Conservation (phyloP, 1,140 invertebrate species). For the Tigriopus japonicus region DNA sequence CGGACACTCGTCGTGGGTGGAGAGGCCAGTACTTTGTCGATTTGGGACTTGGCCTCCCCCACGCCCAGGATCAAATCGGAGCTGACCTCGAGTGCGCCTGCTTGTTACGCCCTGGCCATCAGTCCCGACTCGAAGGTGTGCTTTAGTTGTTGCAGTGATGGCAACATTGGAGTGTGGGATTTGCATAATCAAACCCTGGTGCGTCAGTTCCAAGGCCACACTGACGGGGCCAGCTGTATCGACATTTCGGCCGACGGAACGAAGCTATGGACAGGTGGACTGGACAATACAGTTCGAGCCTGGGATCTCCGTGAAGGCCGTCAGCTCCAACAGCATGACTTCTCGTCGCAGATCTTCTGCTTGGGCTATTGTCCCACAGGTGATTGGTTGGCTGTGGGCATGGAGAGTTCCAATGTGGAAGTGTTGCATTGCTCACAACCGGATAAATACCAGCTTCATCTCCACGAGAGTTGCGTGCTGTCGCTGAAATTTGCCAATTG, state of each 20-base stretch:
- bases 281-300: slow-evolving; percentile 88
- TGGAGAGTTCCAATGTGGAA: slow-evolving; percentile 95
- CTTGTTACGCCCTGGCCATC: slow-evolving; percentile 91
- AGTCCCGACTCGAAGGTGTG: slow-evolving; percentile 90
- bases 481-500: slow-evolving; percentile 88
- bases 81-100: slow-evolving; percentile 80
- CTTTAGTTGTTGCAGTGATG: slow-evolving; percentile 88
- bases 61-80: slow-evolving; percentile 44
- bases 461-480: slow-evolving; percentile 96
- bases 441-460: slow-evolving; percentile 90
- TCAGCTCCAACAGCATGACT: slow-evolving; percentile 86
- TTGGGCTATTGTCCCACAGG: slow-evolving; percentile 92
- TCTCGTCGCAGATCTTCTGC: slow-evolving; percentile 87
- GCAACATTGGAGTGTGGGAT: slow-evolving; percentile 90
- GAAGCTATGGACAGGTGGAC: slow-evolving; percentile 86
- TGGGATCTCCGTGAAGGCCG: slow-evolving; percentile 88
- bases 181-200: slow-evolving; percentile 78
- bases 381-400: slow-evolving; percentile 93
- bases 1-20: slow-evolving; percentile 89
- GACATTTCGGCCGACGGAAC: slow-evolving; percentile 91
- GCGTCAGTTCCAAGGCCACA: slow-evolving; percentile 89
- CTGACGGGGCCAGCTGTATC: slow-evolving; percentile 91
- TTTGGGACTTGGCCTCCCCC: slow-evolving; percentile 72
- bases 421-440: slow-evolving; percentile 77
- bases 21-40: slow-evolving; percentile 83